Evolutionary conservation across 37 sponge, comb jelly and placozoan genomes (phyloP), one percentile per base, ranked within the genome.

Genomic region (Ephydatia muelleri): DNA sequence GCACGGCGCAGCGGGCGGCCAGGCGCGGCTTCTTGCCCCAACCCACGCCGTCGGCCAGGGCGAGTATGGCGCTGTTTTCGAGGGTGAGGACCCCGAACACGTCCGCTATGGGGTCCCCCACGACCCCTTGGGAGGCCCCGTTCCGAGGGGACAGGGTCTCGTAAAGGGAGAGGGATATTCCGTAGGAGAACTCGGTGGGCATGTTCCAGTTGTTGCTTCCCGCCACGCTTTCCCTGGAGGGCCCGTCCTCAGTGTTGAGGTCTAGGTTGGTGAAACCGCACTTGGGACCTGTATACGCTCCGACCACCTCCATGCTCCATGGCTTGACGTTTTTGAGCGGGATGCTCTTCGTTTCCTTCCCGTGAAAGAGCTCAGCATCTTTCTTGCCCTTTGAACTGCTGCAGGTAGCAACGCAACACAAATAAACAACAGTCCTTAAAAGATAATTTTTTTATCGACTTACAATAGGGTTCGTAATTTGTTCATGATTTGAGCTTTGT

Each of bases 31-130:
- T 97, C 69, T 75, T 78, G 22, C 97, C 97, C 97, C 97, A 97
- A 67, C 83, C 74, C 2, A 81, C 83, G 9, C 97, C 97, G 73
- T 97, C 97, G 30, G 97, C 97, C 8, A 94, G 49, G 22, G 95
- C 92, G 75, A 97, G 67, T 14, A 97, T 73, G 30, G 91, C 68
- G 66, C 82, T 38, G 80, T 94, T 97, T 57, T 77, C 73, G 13
- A 88, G 38, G 4, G 65, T 83, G 14, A 88, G 37, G 26, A 94
- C 73, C 3, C 85, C 97, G 79, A 90, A 97, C 43, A 97, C 97
- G 86, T 97, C 97, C n/a, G 97, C 97, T 27, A 94, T 75, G 9
- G 97, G 97, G 9, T 93, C 94, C 1, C 97, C 97, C 23, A 87
- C 70, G 14, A 84, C 65, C 0, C 39, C 37, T 21, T 21, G 28